phyloP scores from a whole-genome alignment of 2,888 invertebrate genomes.

The Ceriagrion tenellum region DNA sequence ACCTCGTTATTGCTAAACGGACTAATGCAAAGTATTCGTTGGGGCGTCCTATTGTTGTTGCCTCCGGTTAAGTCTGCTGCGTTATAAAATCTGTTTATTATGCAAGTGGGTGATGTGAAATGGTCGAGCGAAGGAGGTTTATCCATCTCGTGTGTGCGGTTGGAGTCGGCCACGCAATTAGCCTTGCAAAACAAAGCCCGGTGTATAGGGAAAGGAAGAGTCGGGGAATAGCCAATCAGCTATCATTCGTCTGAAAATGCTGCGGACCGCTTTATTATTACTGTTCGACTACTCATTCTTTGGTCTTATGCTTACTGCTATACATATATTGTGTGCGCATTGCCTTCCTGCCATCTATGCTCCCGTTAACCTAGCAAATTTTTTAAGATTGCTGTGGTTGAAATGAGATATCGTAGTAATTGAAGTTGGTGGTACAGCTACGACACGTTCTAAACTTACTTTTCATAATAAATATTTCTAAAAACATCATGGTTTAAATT shows the following conservation, averaged over 20 bases:
- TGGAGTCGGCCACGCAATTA: neutral
- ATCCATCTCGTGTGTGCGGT: neutral
- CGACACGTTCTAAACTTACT: no score
- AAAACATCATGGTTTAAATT: no score
- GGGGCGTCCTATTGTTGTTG: neutral
- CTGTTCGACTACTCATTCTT: neutral
- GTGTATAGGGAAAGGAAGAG: neutral
- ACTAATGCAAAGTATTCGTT: neutral
- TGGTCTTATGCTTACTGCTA: neutral
- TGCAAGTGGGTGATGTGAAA: conserved; percentile 4
- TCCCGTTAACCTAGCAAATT: no score
- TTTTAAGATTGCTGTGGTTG: no score
- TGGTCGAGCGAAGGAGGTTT: neutral
- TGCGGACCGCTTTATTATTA: neutral
- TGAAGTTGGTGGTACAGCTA: no score
- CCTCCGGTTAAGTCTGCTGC: neutral
- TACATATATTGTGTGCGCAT: neutral
- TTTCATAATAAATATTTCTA: no score
- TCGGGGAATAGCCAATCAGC: neutral
- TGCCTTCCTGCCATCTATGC: neutral
- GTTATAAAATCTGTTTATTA: conserved; percentile 19
- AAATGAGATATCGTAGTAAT: no score
- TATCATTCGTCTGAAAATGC: neutral
- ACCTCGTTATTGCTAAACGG: conserved; percentile 27
- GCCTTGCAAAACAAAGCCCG: neutral